Percentiles rank a stretch among this genome's conserved stretches.
Evolutionary conservation across 2,113 vertebrate genomes (phyloP).

Genomic region (Trochalopteron elliotii): DNA sequence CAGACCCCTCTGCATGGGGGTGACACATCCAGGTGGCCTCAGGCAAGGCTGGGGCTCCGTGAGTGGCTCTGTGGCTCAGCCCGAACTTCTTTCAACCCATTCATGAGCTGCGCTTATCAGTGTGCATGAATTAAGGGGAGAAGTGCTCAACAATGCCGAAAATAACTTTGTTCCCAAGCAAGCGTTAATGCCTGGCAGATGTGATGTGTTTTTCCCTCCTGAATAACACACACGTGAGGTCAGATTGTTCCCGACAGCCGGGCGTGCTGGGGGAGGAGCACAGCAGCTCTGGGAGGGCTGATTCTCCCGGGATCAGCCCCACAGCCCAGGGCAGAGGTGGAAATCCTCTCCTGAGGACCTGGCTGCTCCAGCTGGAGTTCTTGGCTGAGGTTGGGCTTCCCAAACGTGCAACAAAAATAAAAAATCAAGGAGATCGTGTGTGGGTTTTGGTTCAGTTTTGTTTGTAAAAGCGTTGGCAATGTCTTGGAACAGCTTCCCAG

Average conservation of each 20-base stretch:
- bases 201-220: conserved; percentile 5
- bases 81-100: not conserved
- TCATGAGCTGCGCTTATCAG: not conserved
- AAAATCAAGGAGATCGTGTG: rapidly evolving
- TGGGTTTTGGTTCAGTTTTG: not conserved
- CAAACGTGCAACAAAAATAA: not conserved
- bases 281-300: not conserved
- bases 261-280: not conserved
- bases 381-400: not conserved
- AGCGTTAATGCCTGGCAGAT: not conserved
- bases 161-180: conserved; percentile 25
- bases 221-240: not conserved
- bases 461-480: not conserved
- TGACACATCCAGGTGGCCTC: not conserved
- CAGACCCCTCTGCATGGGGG: rapidly evolving
- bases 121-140: not conserved
- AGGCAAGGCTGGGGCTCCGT: not conserved
- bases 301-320: rapidly evolving
- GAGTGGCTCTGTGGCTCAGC: not conserved
- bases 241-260: not conserved
- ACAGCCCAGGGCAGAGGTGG: not conserved
- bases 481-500: not conserved
- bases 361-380: not conserved
- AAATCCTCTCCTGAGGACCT: not conserved
- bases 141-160: not conserved